phyloP scores from a whole-genome alignment of 2,888 invertebrate genomes.

The Stenodera caucasica region DNA sequence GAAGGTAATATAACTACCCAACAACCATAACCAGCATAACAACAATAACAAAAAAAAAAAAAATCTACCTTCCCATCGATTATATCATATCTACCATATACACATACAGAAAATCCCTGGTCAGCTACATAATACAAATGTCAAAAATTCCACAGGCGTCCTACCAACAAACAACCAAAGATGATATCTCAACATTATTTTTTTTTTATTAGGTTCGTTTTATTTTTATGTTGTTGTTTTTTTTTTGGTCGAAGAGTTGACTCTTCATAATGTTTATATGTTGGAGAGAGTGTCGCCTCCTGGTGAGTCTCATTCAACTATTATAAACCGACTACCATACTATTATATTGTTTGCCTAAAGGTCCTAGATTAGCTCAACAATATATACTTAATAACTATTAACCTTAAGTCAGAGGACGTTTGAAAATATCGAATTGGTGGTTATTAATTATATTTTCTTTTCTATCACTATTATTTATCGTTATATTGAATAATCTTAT shows the following conservation, averaged over 20 bases:
- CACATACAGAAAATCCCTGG: background rate
- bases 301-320: slow-evolving; percentile 51
- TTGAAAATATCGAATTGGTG: slow-evolving; percentile 32
- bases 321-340: slow-evolving; percentile 50
- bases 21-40: background rate
- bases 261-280: no score
- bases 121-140: slow-evolving; percentile 38
- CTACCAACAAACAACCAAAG: slow-evolving; percentile 34
- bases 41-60: slow-evolving; percentile 7
- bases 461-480: background rate
- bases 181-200: slow-evolving; percentile 46
- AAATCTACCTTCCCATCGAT: slow-evolving; percentile 8
- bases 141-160: slow-evolving; percentile 49
- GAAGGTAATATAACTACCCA: background rate
- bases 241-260: no score
- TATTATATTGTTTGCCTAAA: slow-evolving; percentile 10
- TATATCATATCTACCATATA: background rate
- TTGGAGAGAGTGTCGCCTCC: slow-evolving; percentile 54
- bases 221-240: no score
- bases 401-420: slow-evolving; percentile 33
- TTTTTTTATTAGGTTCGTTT: no score
- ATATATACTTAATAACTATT: slow-evolving; percentile 40
- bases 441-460: slow-evolving; percentile 35
- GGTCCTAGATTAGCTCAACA: slow-evolving; percentile 31
- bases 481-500: background rate